Conservation (phyloP, 1,140 invertebrate species). For the Hyles vespertilio region DNA sequence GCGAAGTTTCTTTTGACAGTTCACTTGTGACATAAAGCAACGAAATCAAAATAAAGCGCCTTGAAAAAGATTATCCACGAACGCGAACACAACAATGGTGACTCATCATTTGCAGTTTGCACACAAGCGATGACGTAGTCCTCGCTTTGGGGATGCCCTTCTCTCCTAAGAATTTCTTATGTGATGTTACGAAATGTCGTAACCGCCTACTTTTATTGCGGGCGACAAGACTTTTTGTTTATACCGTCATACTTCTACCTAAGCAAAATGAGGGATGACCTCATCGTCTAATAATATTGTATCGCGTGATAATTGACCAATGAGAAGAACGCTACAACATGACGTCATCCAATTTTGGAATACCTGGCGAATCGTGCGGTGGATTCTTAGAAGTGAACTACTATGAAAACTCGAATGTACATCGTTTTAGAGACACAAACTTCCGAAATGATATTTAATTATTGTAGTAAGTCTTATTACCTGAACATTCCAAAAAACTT, state of each 20-base stretch:
- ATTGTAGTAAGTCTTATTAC: no score
- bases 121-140: slow-evolving; percentile 52
- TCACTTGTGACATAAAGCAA: slow-evolving; percentile 49
- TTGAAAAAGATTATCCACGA: slow-evolving; percentile 50
- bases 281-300: slow-evolving; percentile 52
- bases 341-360: slow-evolving; percentile 37
- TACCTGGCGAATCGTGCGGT: neutral
- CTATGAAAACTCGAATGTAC: no score
- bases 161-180: slow-evolving; percentile 59
- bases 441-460: no score
- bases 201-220: slow-evolving; percentile 47
- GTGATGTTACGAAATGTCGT: slow-evolving; percentile 42
- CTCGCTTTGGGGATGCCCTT: slow-evolving; percentile 70
- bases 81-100: slow-evolving; percentile 69
- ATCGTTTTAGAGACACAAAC: no score
- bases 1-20: slow-evolving; percentile 51
- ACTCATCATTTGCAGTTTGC: slow-evolving; percentile 60
- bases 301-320: slow-evolving; percentile 64
- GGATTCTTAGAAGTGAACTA: no score
- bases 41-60: slow-evolving; percentile 53
- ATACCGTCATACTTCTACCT: slow-evolving; percentile 29
- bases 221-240: slow-evolving; percentile 44
- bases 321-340: slow-evolving; percentile 25
- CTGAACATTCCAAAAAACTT: no score
- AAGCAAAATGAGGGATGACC: slow-evolving; percentile 58